phyloP scores from a whole-genome alignment of 2,113 vertebrate species.

The Nerophis lumbriciformis region DNA sequence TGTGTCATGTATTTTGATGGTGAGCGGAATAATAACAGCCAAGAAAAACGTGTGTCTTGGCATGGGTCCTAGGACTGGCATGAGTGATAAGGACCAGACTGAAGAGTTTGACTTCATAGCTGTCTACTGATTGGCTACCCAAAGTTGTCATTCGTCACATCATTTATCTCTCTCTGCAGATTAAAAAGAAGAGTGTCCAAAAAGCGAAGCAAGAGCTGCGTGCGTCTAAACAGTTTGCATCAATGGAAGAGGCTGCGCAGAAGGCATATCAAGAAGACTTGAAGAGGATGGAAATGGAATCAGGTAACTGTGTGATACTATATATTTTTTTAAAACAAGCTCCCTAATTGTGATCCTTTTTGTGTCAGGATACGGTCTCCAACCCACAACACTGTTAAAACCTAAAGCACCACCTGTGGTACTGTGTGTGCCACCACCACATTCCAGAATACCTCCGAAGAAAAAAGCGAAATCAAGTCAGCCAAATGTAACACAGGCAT shows the following conservation, averaged over 20 bases:
- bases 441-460: slow-evolving; percentile 24
- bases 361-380: slow-evolving; percentile 18
- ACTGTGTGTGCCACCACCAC: slow-evolving; percentile 1
- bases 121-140: slow-evolving; percentile 22
- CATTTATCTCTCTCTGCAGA: slow-evolving; percentile 67
- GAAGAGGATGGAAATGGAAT: slow-evolving; percentile 85
- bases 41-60: slow-evolving; percentile 20
- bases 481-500: slow-evolving; percentile 37
- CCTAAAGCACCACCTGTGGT: neutral
- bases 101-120: neutral
- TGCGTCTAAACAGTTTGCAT: slow-evolving; percentile 89
- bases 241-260: slow-evolving; percentile 92
- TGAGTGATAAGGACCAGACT: slow-evolving; percentile 49
- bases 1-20: neutral
- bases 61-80: slow-evolving; percentile 30
- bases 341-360: neutral
- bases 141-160: slow-evolving; percentile 1
- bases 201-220: slow-evolving; percentile 88
- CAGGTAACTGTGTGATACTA: slow-evolving; percentile 45
- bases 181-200: slow-evolving; percentile 92
- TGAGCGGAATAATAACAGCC: neutral
- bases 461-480: slow-evolving; percentile 10
- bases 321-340: neutral
- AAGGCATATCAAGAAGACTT: slow-evolving; percentile 93
- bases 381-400: neutral